Evolutionary conservation across 2,888 invertebrate genomes (phyloP).

Genomic region (Sycophila texana): DNA sequence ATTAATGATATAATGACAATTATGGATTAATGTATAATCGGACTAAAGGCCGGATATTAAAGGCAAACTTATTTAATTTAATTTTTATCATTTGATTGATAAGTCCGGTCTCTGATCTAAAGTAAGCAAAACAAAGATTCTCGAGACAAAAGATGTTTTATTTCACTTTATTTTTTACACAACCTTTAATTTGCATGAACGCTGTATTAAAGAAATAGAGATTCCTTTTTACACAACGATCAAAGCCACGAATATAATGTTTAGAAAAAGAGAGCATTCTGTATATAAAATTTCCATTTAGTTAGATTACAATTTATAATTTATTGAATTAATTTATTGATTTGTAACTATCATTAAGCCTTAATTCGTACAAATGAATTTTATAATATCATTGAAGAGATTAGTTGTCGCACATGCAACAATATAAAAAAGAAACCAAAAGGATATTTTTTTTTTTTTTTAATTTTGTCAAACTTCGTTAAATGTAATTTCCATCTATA

Average conservation of each 20-base stretch:
- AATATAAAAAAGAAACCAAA: slow-evolving; percentile 13
- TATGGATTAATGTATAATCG: too few relatives aligned
- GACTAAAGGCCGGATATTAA: too few relatives aligned
- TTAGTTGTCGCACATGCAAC: neutral
- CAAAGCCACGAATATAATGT: neutral
- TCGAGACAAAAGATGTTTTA: slow-evolving; percentile 34
- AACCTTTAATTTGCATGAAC: slow-evolving; percentile 15
- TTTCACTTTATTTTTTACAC: slow-evolving; percentile 29
- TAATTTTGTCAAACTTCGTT: too few relatives aligned
- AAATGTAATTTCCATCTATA: too few relatives aligned
- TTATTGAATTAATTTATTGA: too few relatives aligned
- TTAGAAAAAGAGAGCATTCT: slow-evolving; percentile 26
- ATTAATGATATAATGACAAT: too few relatives aligned
- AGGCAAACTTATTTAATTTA: neutral
- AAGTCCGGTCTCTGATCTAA: neutral
- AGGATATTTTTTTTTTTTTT: slow-evolving; percentile 13
- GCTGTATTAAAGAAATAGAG: slow-evolving; percentile 40
- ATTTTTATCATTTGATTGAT: neutral
- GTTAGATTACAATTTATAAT: too few relatives aligned
- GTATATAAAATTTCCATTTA: neutral
- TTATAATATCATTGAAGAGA: slow-evolving; percentile 12
- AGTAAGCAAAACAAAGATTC: slow-evolving; percentile 30
- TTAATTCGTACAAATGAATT: neutral
- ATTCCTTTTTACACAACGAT: slow-evolving; percentile 32
- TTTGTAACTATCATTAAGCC: too few relatives aligned